phyloP scores from a whole-genome alignment of 2,113 vertebrate species.

The Scatophagus argus region DNA sequence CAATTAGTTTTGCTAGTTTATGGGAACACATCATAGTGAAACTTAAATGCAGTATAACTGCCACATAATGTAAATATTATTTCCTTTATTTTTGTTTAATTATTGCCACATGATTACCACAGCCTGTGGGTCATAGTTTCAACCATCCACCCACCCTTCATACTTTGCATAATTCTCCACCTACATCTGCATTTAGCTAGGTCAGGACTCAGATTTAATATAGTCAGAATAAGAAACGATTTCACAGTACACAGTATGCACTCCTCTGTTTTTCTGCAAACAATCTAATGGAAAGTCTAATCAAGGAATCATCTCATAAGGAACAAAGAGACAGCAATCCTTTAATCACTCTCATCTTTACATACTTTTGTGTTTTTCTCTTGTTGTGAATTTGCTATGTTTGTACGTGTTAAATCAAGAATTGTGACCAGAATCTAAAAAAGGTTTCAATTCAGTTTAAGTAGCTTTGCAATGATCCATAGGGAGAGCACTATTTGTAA shows the following conservation, averaged over 20 bases:
- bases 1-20: too few relatives aligned
- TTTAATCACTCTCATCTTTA: conserved; percentile 17
- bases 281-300: not conserved
- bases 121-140: not conserved
- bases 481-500: not conserved
- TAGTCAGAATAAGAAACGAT: not conserved
- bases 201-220: not conserved
- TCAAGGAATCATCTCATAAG: conserved; percentile 3
- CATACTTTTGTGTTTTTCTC: not conserved
- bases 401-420: not conserved
- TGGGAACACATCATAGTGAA: too few relatives aligned
- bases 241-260: not conserved
- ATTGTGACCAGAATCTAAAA: not conserved
- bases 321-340: conserved; percentile 17
- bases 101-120: too few relatives aligned
- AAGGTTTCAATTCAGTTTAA: not conserved
- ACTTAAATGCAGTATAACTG: too few relatives aligned
- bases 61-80: too few relatives aligned
- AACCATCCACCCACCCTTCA: not conserved
- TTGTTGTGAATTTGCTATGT: not conserved
- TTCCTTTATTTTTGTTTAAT: not conserved
- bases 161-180: not conserved
- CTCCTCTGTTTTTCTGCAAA: not conserved
- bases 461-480: not conserved
- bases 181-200: not conserved